Evolutionary conservation across 2,113 vertebrate species (phyloP).

Genomic region (Octodon degus): DNA sequence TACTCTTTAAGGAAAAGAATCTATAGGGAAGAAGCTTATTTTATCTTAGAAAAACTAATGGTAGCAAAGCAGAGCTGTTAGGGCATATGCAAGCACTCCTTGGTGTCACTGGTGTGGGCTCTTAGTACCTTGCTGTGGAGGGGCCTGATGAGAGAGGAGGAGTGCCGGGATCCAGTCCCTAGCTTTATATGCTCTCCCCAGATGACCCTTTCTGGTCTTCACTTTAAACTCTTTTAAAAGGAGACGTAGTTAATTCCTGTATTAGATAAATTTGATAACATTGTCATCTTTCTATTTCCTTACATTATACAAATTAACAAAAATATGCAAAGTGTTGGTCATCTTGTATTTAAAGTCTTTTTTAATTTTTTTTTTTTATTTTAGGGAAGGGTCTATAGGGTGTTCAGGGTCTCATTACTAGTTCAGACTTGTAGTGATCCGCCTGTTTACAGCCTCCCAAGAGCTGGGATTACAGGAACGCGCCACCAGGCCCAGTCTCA

Average conservation of each 20-base stretch:
- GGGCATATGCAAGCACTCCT: background rate
- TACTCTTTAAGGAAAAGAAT: background rate
- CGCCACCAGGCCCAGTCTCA: too few species aligned
- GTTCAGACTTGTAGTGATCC: too few species aligned
- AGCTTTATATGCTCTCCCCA: background rate
- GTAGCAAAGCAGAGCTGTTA: background rate
- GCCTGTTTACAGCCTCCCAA: too few species aligned
- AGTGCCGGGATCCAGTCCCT: background rate
- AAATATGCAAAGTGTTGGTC: background rate
- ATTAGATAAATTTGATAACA: background rate
- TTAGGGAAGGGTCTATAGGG: too few species aligned
- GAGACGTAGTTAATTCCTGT: background rate
- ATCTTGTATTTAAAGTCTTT: background rate
- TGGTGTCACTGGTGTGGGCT: fast-evolving
- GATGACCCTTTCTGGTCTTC: background rate
- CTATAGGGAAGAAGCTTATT: too few species aligned
- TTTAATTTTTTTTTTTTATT: too few species aligned
- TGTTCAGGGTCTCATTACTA: too few species aligned
- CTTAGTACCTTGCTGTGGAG: background rate
- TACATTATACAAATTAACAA: background rate
- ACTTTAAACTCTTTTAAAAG: background rate
- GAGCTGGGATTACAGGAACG: too few species aligned
- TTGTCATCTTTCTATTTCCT: background rate
- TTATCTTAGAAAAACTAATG: background rate
- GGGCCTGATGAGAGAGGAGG: background rate